These are phyloP conservation scores for Ylistrum balloti DNA, from an alignment of 1,140 invertebrate species.

Conservation along the genomic window DNA sequence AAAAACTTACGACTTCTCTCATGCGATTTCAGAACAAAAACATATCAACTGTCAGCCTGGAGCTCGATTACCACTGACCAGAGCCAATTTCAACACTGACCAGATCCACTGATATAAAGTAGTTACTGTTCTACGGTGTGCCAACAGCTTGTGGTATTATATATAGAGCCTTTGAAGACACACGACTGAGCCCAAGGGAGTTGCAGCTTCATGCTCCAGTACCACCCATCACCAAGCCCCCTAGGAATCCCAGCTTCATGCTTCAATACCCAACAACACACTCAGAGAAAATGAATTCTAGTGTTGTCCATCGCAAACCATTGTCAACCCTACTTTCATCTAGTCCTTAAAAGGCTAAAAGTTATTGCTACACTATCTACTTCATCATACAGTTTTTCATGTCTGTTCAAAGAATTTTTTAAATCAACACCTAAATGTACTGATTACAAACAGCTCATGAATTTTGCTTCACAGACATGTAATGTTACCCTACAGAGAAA, in stretches of 20 bases:
- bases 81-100: neutral
- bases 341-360: neutral
- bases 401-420: neutral
- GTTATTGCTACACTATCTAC: neutral
- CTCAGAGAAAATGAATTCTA: constrained; percentile 26
- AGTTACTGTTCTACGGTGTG: neutral
- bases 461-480: too few species aligned
- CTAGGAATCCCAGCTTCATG: neutral
- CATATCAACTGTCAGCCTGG: neutral
- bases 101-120: neutral
- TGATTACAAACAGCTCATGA: too few species aligned
- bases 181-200: constrained; percentile 1
- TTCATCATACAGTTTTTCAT: neutral
- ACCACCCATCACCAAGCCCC: neutral
- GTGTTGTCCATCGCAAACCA: neutral
- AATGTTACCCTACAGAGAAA: too few species aligned
- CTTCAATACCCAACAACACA: neutral
- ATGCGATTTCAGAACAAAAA: neutral
- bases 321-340: neutral
- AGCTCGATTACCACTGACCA: neutral
- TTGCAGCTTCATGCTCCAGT: neutral
- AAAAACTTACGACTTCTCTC: neutral
- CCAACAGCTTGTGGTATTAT: neutral
- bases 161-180: neutral
- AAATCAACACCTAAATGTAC: neutral